Percentiles rank a stretch among this genome's conserved stretches.
These are phyloP conservation scores for Anarhynchus alexandrinus DNA, from an alignment of 2,113 vertebrate genomes.

Conservation along the genomic window DNA sequence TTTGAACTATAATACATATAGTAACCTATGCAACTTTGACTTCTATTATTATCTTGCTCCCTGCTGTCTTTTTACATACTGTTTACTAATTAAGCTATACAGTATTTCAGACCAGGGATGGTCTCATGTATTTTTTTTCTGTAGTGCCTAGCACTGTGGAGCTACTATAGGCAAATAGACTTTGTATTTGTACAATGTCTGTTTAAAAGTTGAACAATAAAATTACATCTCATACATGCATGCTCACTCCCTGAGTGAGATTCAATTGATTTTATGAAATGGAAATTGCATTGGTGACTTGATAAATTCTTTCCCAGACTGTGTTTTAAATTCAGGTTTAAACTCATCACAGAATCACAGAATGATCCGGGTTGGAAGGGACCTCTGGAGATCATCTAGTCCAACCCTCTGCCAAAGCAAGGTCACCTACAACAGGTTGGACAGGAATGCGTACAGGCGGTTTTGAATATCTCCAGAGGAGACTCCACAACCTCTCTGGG, in stretches of 20 bases:
- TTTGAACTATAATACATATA: background rate
- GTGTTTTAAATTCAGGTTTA: background rate
- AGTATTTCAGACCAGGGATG: background rate
- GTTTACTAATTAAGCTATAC: background rate
- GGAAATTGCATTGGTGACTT: background rate
- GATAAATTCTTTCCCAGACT: background rate
- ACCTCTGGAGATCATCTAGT: too few species aligned
- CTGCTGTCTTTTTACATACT: background rate
- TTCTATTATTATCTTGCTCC: background rate
- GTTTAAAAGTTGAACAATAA: background rate
- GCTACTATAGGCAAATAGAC: background rate
- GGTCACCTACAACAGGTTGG: too few species aligned
- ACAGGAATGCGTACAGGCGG: too few species aligned
- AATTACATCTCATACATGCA: background rate
- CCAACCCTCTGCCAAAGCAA: too few species aligned
- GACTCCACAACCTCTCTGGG: too few species aligned
- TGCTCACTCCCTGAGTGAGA: background rate
- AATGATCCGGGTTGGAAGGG: too few species aligned
- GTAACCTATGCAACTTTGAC: background rate
- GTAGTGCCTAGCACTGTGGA: background rate
- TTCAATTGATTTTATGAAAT: background rate
- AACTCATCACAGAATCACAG: background rate
- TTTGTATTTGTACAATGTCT: background rate
- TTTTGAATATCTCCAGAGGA: too few species aligned
- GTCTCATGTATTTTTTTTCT: background rate